Percentiles rank a stretch among this genome's conserved stretches.
Conservation (phyloP, 1,140 invertebrate species). For the Asobara japonica region DNA sequence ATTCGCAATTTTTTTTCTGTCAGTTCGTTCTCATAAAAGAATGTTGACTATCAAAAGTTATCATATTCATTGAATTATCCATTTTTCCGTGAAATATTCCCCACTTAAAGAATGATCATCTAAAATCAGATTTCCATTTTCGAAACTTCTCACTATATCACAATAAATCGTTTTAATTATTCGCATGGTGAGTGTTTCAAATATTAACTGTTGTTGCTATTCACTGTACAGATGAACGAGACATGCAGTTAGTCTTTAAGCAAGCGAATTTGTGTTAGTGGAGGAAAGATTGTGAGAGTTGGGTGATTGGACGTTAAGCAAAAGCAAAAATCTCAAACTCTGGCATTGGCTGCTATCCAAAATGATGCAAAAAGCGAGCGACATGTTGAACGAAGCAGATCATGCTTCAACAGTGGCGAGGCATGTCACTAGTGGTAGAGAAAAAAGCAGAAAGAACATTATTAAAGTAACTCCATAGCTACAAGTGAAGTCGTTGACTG, state of each 20-base stretch:
- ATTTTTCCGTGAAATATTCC: no score
- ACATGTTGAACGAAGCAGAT: not conserved
- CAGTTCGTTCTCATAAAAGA: no score
- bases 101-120: no score
- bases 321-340: constrained; percentile 8
- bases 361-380: not conserved
- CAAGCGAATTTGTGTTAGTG: not conserved
- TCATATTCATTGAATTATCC: no score
- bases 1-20: no score
- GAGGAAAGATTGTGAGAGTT: not conserved
- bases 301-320: not conserved
- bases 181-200: not conserved
- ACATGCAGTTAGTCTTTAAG: not conserved
- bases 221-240: not conserved
- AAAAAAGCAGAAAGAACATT: constrained; percentile 18
- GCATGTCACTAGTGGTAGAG: not conserved
- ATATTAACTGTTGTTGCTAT: constrained; percentile 58
- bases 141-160: no score
- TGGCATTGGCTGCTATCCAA: constrained; percentile 2
- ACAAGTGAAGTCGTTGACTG: no score
- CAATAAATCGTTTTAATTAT: not conserved
- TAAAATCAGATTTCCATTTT: no score
- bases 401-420: not conserved
- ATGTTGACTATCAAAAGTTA: no score
- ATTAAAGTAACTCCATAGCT: no score